Conservation (phyloP, 2,888 invertebrate genomes). For the Dryomyza anilis region DNA sequence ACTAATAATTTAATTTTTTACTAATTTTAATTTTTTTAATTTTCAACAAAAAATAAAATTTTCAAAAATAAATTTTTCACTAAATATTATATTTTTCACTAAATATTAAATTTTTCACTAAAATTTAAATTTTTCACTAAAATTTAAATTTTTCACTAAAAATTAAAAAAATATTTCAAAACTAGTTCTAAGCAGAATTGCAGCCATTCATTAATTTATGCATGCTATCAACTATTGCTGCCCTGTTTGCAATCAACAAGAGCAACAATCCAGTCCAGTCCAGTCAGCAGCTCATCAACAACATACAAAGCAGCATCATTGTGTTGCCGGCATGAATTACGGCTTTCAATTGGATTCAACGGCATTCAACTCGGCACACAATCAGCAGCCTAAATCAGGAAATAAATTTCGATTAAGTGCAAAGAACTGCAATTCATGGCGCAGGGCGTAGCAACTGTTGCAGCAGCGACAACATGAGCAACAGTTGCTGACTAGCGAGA, state of each 20-base stretch:
- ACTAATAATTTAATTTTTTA: not conserved
- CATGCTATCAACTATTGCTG: too few species aligned
- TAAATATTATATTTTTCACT: not conserved
- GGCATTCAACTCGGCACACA: too few species aligned
- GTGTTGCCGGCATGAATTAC: too few species aligned
- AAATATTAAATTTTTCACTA: not conserved
- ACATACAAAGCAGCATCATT: too few species aligned
- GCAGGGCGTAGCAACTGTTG: not conserved
- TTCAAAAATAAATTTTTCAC: not conserved
- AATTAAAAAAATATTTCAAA: too few species aligned
- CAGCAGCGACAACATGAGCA: not conserved
- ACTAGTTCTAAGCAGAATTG: too few species aligned
- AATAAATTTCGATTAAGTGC: conserved; percentile 26
- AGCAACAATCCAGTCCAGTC: too few species aligned
- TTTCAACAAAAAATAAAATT: not conserved
- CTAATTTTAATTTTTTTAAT: not conserved
- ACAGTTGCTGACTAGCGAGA: not conserved
- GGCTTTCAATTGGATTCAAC: too few species aligned
- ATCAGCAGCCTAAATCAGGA: conserved; percentile 16
- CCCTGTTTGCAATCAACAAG: too few species aligned
- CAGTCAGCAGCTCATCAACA: too few species aligned
- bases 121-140: not conserved
- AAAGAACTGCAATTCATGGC: conserved; percentile 20
- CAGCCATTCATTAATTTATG: too few species aligned
- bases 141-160: too few species aligned